Conservation (phyloP, 2,797 vertebrate species). For the Tokudaia muenninki region DNA sequence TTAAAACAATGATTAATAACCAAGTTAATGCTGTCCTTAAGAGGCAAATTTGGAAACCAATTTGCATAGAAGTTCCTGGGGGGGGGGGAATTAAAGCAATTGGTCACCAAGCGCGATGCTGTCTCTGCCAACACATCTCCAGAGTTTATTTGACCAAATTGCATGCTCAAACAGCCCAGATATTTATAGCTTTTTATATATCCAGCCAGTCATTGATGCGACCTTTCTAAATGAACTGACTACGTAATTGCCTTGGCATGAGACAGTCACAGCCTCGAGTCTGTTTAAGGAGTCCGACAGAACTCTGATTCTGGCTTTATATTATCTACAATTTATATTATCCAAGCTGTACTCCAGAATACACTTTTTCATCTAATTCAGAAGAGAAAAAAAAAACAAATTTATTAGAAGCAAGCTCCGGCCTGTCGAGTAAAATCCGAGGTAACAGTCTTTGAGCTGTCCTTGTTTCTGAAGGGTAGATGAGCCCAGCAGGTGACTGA, state of each 20-base stretch:
- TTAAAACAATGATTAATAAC: conserved; percentile 43
- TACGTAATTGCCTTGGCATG: conserved; percentile 48
- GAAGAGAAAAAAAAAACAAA: conserved; percentile 44
- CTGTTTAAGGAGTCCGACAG: background rate
- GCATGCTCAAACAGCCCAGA: background rate
- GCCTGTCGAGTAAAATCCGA: conserved; percentile 75
- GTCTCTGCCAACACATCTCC: background rate
- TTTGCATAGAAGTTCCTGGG: conserved; percentile 15
- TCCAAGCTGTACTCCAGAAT: conserved; percentile 4
- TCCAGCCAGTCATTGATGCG: background rate
- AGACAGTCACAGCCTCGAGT: conserved; percentile 33
- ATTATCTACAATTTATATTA: conserved; percentile 47
- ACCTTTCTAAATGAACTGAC: conserved; percentile 61
- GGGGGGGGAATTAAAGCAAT: background rate
- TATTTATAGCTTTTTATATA: conserved; percentile 42
- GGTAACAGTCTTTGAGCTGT: conserved; percentile 64
- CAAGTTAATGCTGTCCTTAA: conserved; percentile 18
- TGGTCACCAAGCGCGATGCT: background rate
- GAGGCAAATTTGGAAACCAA: background rate
- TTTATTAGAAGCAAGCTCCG: conserved; percentile 74
- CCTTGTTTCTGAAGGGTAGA: conserved; percentile 77
- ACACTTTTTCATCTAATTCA: conserved; percentile 67
- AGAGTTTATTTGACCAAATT: conserved; percentile 12
- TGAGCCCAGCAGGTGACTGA: conserved; percentile 78
- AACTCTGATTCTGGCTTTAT: conserved; percentile 37